A percentile compares a stretch with the other conserved stretches of the same genome.
Evolutionary conservation across 2,888 invertebrate genomes (phyloP).

Genomic region (Nematopogon swammerdamellus): DNA sequence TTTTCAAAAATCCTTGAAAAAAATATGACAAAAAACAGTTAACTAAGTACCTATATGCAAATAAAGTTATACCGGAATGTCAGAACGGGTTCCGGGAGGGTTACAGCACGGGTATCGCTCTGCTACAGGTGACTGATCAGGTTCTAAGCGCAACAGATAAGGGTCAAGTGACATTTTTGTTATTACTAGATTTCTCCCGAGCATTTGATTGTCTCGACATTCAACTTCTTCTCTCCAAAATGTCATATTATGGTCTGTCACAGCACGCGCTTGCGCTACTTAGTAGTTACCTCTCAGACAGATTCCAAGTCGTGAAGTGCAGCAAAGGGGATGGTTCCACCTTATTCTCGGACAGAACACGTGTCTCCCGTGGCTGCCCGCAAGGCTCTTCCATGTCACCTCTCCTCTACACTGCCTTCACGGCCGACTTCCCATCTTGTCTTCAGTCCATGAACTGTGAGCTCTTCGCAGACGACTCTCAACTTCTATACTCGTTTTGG

Average conservation of each 20-base stretch:
- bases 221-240: constrained; percentile 10
- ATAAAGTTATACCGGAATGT: constrained; percentile 12
- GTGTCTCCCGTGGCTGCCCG: neutral
- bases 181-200: constrained; percentile 17
- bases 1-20: constrained; percentile 14
- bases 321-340: neutral
- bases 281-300: neutral
- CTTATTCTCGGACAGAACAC: neutral
- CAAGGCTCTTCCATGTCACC: neutral
- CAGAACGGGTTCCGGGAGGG: constrained; percentile 17
- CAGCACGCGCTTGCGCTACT: neutral
- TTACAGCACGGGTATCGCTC: constrained; percentile 16
- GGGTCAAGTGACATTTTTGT: constrained; percentile 11
- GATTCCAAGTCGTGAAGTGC: neutral
- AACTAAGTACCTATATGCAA: constrained; percentile 8
- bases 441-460: neutral
- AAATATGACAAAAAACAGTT: constrained; percentile 12
- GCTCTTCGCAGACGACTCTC: neutral
- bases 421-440: neutral
- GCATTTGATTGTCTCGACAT: constrained; percentile 18
- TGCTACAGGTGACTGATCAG: constrained; percentile 15
- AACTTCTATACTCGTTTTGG: neutral
- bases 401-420: neutral
- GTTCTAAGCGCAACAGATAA: constrained; percentile 13
- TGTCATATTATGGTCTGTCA: constrained; percentile 9